These are phyloP conservation scores for Elaphurus davidianus DNA, from an alignment of 2,113 vertebrate species.

Conservation along the genomic window DNA sequence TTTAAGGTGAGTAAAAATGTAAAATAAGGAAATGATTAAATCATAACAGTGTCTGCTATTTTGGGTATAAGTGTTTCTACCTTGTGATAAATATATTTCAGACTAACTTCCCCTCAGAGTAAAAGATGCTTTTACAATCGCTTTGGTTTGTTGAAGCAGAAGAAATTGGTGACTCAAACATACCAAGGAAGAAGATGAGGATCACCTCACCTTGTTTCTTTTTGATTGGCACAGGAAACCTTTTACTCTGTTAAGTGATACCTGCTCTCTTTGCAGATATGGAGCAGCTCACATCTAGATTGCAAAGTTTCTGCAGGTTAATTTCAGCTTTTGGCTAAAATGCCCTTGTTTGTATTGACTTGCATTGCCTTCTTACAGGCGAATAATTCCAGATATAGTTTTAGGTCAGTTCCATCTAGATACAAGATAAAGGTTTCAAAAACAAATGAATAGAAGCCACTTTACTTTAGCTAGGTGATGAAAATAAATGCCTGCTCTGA, in stretches of 20 bases:
- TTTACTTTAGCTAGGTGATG: conserved; percentile 15
- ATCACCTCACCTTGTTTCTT: not conserved
- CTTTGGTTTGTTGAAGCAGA: conserved; percentile 32
- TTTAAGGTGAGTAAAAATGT: not conserved
- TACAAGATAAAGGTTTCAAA: conserved; percentile 30
- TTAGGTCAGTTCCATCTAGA: conserved; percentile 27
- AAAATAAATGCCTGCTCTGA: conserved; percentile 28
- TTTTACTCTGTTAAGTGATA: not conserved
- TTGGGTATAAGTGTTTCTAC: not conserved
- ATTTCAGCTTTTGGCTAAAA: conserved; percentile 42
- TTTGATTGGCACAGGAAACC: not conserved
- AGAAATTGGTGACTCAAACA: not conserved
- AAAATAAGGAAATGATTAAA: not conserved
- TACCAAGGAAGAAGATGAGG: not conserved
- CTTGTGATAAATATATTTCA: not conserved
- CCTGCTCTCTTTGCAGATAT: not conserved
- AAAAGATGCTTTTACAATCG: conserved; percentile 30
- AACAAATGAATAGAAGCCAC: not conserved
- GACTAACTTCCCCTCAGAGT: not conserved
- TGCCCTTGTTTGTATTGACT: conserved; percentile 16
- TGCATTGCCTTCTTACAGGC: not conserved
- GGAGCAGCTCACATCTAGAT: not conserved
- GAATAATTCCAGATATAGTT: conserved; percentile 43
- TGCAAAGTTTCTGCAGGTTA: conserved; percentile 26
- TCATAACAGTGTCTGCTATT: not conserved